A percentile compares a stretch with the other conserved stretches of the same genome.
Conservation (phyloP, 2,797 vertebrate species). For the Ceryle rudis region DNA sequence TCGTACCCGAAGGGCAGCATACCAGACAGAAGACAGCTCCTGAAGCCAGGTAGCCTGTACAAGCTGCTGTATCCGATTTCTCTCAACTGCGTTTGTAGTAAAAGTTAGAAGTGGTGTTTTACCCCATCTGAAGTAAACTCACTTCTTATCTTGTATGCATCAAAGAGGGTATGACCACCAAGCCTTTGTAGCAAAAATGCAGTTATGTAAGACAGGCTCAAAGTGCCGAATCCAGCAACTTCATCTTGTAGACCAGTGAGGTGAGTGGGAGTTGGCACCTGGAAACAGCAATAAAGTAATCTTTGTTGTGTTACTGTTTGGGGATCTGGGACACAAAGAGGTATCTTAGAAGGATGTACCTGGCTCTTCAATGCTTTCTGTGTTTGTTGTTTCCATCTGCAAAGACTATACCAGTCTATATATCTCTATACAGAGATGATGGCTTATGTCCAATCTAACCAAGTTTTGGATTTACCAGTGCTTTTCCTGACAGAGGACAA, state of each 20-base stretch:
- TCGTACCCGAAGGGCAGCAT: neutral
- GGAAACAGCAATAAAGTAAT: neutral
- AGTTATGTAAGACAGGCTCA: neutral
- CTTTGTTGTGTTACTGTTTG: neutral
- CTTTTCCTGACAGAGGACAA: neutral
- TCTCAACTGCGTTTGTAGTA: neutral
- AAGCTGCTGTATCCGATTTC: neutral
- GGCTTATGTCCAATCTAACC: neutral
- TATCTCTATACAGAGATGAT: neutral
- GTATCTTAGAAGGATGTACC: neutral
- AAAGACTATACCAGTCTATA: neutral
- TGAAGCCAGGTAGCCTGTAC: neutral
- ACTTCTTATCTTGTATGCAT: slow-evolving; percentile 8
- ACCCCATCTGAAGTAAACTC: neutral
- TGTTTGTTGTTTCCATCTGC: neutral
- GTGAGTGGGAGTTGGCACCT: neutral
- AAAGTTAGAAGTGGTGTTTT: neutral
- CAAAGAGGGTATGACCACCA: neutral
- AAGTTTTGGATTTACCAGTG: neutral
- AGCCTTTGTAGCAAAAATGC: slow-evolving; percentile 17
- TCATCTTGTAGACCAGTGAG: neutral
- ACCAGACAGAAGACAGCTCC: neutral
- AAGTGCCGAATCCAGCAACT: neutral
- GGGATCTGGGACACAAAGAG: neutral
- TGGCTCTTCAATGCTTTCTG: neutral